Evolutionary conservation across 2,113 vertebrate genomes (phyloP).

Genomic region (Smithornis capensis): DNA sequence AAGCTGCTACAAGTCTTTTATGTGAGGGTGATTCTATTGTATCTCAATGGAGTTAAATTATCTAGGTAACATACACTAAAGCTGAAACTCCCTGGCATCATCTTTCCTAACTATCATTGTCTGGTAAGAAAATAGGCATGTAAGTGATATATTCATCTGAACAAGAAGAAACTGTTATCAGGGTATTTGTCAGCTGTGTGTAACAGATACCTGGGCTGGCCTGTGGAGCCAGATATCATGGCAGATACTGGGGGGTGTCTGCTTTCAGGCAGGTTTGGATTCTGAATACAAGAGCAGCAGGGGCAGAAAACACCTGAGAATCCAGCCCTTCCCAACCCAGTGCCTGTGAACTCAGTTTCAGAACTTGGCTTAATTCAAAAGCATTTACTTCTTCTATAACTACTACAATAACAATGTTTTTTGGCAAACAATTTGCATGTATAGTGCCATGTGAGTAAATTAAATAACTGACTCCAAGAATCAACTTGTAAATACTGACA

Average conservation of each 20-base stretch:
- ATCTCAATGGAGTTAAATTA: background rate
- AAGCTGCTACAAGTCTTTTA: background rate
- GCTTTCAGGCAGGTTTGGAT: background rate
- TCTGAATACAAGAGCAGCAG: background rate
- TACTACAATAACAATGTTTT: background rate
- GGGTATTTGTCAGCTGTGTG: background rate
- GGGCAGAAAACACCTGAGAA: background rate
- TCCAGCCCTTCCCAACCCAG: background rate
- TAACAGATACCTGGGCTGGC: background rate
- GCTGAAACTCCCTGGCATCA: slow-evolving; percentile 2
- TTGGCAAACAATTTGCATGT: background rate
- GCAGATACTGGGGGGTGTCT: background rate
- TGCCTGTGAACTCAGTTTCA: background rate
- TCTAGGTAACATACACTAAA: background rate
- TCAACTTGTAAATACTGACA: background rate
- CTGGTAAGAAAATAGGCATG: slow-evolving; percentile 20
- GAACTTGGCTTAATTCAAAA: background rate
- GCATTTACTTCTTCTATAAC: background rate
- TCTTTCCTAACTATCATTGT: slow-evolving; percentile 8
- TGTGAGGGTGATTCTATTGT: background rate
- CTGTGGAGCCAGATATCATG: background rate
- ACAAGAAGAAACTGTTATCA: background rate
- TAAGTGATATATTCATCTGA: slow-evolving; percentile 17
- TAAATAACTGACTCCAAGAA: background rate
- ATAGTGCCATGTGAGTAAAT: background rate